These are phyloP conservation scores for Trinectes maculatus DNA, from an alignment of 2,113 vertebrate genomes.

Conservation along the genomic window DNA sequence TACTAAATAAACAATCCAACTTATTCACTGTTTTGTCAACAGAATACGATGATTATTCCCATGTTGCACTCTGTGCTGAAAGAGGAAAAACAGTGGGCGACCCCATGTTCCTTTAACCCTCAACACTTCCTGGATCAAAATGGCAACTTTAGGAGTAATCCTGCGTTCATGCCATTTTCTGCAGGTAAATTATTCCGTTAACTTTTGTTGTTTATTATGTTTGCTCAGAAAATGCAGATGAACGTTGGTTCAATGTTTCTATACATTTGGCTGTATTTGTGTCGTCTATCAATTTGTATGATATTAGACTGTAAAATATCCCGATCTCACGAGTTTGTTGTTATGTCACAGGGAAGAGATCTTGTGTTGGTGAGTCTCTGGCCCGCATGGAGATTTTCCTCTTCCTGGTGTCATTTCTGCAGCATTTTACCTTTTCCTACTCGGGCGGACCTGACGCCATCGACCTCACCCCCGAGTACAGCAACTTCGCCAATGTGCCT, in stretches of 20 bases:
- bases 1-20: background rate
- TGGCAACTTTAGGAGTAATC: constrained; percentile 67
- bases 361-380: constrained; percentile 80
- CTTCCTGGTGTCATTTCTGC: constrained; percentile 77
- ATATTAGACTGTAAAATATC: no score
- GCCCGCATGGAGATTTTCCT: constrained; percentile 85
- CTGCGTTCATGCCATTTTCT: constrained; percentile 63
- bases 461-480: constrained; percentile 68
- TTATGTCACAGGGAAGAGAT: constrained; percentile 71
- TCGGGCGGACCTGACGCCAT: constrained; percentile 65
- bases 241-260: no score
- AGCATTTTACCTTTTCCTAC: constrained; percentile 77
- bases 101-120: constrained; percentile 58
- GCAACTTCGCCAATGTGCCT: constrained; percentile 70
- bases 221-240: no score
- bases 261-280: no score
- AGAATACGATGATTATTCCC: constrained; percentile 54
- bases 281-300: no score
- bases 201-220: no score
- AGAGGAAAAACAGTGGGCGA: constrained; percentile 57
- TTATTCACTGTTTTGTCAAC: background rate
- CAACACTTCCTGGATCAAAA: constrained; percentile 69
- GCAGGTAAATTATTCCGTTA: constrained; percentile 40
- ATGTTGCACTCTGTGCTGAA: constrained; percentile 69
- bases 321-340: background rate